Evolutionary conservation across 2,797 vertebrate species (phyloP), one percentile per base, ranked within the genome.

Genomic region (Lepidocolaptes lacrymiger): DNA sequence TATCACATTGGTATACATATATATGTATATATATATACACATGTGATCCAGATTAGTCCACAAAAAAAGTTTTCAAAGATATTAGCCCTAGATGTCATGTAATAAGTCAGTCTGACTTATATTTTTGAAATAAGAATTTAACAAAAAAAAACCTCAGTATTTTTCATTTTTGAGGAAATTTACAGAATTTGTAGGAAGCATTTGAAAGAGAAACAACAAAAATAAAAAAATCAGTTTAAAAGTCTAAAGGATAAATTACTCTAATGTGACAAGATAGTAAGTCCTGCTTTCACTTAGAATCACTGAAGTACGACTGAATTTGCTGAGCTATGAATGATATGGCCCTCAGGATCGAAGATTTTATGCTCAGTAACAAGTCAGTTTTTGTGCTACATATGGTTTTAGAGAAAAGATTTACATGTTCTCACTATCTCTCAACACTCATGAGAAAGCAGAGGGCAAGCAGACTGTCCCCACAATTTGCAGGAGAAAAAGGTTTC

Each of bases 401-500:
- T 96, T 91, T 90, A 49, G 72, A 93, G 64, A 72, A 87, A 95
- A 93, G 75, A 95, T 81, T 89, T 85, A 83, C 58, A 86, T 73
- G 58, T 78, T 95, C 81, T 95, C 37, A 75, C 89, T 95, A 69
- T 96, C 80, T 94, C 86, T 58, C 48, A 93, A 94, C n/a, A n/a
- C 64, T 91, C 81, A 43, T 41, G 69, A 95, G 87, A 88, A 96
- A 91, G 76, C 34, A 89, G 74, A 96, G 78, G 93, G 44, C 85
- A 95, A 88, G 81, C 52, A 95, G 80, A 88, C 64, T 91, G 51
- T 91, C 49, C 76, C 46, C 28, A 77, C 22, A 78, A 85, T 85
- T 90, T 90, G 91, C 51, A 73, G 3, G 43, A 91, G 36, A 36
- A 80, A 94, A 93, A 86, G 9, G 26, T 91, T 91, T 93, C 76